Evolutionary conservation across 37 sponge, comb jelly and placozoan species (phyloP).

Genomic region (Mnemiopsis leidyi): DNA sequence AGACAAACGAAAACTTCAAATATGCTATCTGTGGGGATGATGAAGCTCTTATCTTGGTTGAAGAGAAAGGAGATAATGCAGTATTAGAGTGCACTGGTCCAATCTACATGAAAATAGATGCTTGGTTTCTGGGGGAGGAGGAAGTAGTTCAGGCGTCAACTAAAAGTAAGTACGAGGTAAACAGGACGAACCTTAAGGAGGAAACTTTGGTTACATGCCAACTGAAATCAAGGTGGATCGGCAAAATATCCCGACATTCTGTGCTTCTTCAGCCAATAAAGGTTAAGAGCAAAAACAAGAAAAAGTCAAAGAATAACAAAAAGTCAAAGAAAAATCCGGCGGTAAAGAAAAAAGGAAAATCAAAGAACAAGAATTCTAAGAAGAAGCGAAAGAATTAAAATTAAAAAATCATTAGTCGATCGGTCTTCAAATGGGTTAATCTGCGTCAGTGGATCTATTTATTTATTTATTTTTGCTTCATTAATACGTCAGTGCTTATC

Average conservation of each 20-base stretch:
- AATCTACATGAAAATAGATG: background rate
- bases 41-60: background rate
- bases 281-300: background rate
- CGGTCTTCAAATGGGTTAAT: no score
- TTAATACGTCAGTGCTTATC: no score
- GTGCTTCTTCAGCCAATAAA: background rate
- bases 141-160: background rate
- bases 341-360: background rate
- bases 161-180: background rate
- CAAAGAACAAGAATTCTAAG: background rate
- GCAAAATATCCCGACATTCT: background rate
- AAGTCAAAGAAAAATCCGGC: background rate
- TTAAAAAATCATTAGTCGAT: no score
- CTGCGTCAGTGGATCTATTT: no score
- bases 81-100: background rate
- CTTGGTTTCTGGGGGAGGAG: slow-evolving; percentile 14
- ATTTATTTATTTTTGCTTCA: no score
- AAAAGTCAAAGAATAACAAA: background rate
- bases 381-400: background rate
- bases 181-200: background rate
- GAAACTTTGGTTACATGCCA: background rate
- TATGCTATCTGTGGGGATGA: background rate
- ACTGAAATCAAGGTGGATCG: background rate
- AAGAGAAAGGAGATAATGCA: background rate
- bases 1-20: background rate